A percentile compares a stretch with the other conserved stretches of the same genome.
Conservation (phyloP, 2,113 vertebrate genomes). For the Chaetops frenatus region DNA sequence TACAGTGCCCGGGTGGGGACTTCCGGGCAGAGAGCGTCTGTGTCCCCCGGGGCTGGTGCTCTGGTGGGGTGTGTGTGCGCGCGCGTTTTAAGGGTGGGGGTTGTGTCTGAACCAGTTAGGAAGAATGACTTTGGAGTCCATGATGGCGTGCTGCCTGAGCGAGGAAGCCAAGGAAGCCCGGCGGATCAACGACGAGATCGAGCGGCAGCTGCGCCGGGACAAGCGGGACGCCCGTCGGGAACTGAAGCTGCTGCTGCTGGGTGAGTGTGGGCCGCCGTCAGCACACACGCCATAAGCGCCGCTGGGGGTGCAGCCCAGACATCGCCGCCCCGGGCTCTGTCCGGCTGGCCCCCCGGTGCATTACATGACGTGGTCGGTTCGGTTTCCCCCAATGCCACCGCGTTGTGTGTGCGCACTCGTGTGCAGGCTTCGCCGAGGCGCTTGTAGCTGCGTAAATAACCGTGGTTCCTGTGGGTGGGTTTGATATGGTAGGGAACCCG, state of each 20-base stretch:
- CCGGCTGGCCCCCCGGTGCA: background rate
- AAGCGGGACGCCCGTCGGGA: constrained; percentile 80
- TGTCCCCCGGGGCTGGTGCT: constrained; percentile 40
- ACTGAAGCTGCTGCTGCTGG: constrained; percentile 75
- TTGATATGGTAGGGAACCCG: background rate
- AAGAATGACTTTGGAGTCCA: constrained; percentile 86
- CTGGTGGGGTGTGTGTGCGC: constrained; percentile 37
- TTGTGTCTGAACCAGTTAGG: constrained; percentile 62
- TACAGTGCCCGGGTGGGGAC: background rate
- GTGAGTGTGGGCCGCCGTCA: background rate
- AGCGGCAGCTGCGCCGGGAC: constrained; percentile 80
- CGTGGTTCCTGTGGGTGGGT: background rate
- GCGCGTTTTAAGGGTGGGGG: constrained; percentile 58
- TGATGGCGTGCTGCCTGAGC: constrained; percentile 87
- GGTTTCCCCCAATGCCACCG: background rate
- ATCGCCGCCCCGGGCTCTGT: background rate
- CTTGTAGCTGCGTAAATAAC: background rate
- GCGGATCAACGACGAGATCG: constrained; percentile 82
- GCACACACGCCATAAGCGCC: background rate
- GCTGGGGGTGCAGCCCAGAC: background rate
- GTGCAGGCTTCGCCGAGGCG: background rate
- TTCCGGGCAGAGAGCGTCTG: constrained; percentile 5
- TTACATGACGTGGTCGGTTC: background rate
- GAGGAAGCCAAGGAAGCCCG: constrained; percentile 81
- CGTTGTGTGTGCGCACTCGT: background rate